A percentile compares a stretch with the other conserved stretches of the same genome.
Conservation (phyloP, 2,888 invertebrate species). For the Tillus elongatus region DNA sequence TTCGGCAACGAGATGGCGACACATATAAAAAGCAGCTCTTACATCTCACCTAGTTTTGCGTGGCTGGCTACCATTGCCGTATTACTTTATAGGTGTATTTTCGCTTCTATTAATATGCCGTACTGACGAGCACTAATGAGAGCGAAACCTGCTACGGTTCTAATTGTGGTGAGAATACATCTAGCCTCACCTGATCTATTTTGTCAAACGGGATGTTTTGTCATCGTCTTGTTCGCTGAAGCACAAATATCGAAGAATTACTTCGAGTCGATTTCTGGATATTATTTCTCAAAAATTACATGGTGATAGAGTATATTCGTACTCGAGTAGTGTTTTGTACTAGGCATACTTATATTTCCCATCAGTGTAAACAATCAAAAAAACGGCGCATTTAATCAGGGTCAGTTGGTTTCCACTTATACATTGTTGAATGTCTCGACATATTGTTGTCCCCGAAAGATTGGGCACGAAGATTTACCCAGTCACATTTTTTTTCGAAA, state of each 20-base stretch:
- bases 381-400: background rate
- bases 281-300: background rate
- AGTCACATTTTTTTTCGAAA: background rate
- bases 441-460: background rate
- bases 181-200: conserved; percentile 13
- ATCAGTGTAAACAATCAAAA: background rate
- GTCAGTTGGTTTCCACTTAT: conserved; percentile 2
- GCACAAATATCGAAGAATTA: conserved; percentile 13
- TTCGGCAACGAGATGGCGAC: no score
- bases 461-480: conserved; percentile 1
- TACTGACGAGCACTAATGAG: no score
- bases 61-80: no score
- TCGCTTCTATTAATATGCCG: no score
- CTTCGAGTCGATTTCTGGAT: conserved; percentile 9
- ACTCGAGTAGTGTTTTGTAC: background rate
- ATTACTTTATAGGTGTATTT: no score
- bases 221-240: conserved; percentile 12
- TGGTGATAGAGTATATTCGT: background rate
- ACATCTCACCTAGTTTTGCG: no score
- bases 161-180: no score
- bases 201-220: conserved; percentile 13
- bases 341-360: conserved; percentile 2
- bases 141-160: no score
- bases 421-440: background rate
- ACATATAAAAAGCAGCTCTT: no score